phyloP scores from a whole-genome alignment of 2,797 vertebrate genomes.

The Monodelphis domestica region DNA sequence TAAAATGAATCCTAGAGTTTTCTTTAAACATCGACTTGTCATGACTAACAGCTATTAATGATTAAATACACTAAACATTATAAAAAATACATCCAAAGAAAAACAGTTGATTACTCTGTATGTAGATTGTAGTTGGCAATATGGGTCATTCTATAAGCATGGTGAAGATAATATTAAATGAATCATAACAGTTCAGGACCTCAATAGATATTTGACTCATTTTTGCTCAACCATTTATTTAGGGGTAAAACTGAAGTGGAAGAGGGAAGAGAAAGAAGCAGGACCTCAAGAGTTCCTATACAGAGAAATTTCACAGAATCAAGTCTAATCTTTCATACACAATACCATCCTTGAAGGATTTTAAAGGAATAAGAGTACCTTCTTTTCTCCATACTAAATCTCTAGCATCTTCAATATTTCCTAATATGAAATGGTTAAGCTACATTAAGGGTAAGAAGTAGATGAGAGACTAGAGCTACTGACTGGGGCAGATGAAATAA shows the following conservation, averaged over 20 bases:
- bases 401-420: no score
- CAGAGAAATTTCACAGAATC: not conserved
- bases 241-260: not conserved
- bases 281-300: not conserved
- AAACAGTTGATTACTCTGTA: not conserved
- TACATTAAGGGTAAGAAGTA: no score
- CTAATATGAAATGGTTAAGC: no score
- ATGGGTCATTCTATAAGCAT: not conserved
- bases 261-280: not conserved
- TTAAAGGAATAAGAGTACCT: no score
- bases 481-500: no score
- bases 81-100: not conserved
- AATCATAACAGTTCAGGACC: not conserved
- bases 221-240: not conserved
- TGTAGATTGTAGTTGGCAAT: not conserved
- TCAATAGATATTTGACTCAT: not conserved
- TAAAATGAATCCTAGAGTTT: not conserved
- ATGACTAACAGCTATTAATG: not conserved
- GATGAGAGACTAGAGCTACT: no score
- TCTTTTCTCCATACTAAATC: no score
- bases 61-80: not conserved
- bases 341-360: no score
- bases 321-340: no score
- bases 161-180: not conserved
- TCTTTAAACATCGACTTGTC: not conserved